Conservation (phyloP, 92 coral and sea anemone genomes). For the Epizoanthus stellaris region DNA sequence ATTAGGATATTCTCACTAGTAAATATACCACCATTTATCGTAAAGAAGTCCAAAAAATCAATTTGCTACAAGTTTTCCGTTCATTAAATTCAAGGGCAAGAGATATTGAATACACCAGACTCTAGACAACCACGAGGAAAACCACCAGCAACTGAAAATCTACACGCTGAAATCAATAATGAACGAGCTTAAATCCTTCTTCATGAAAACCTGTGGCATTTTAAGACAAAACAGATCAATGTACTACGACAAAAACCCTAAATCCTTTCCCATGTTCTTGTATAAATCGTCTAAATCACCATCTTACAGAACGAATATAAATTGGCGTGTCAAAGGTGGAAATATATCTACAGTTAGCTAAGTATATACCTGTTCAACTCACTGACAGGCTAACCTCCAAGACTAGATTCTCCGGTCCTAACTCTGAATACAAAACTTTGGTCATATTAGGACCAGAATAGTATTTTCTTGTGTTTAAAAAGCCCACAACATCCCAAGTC, state of each 20-base stretch:
- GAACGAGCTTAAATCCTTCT: constrained; percentile 50
- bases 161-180: constrained; percentile 50
- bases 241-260: neutral
- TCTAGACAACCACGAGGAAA: constrained; percentile 50
- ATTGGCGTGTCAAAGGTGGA: constrained; percentile 1
- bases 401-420: constrained; percentile 7
- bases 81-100: constrained; percentile 30
- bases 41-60: constrained; percentile 16
- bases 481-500: constrained; percentile 10
- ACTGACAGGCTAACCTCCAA: constrained; percentile 31
- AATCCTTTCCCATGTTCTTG: constrained; percentile 13
- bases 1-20: constrained; percentile 6
- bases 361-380: constrained; percentile 12
- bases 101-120: constrained; percentile 6
- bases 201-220: constrained; percentile 48
- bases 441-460: constrained; percentile 30
- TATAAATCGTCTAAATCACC: neutral
- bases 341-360: constrained; percentile 15
- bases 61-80: constrained; percentile 20
- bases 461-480: constrained; percentile 10
- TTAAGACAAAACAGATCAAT: constrained; percentile 46
- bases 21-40: constrained; percentile 2
- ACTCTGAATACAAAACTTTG: constrained; percentile 14
- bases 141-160: constrained; percentile 45
- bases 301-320: neutral